phyloP scores from a whole-genome alignment of 1,140 invertebrate genomes.

The Drosophila gunungcola region DNA sequence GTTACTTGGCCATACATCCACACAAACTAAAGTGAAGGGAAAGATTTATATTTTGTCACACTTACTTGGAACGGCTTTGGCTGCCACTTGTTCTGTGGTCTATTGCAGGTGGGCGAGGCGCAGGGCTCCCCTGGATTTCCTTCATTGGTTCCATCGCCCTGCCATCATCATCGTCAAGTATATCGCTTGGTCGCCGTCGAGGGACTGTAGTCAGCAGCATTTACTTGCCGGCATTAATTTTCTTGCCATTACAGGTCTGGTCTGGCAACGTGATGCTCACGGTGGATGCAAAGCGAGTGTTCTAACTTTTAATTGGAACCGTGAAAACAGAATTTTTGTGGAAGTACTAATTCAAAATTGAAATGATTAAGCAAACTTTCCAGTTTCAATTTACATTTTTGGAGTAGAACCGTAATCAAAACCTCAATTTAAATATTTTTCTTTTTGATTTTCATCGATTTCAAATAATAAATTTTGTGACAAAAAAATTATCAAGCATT shows the following conservation, averaged over 20 bases:
- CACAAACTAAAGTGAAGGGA: constrained; percentile 6
- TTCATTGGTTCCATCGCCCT: constrained; percentile 62
- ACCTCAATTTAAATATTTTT: too few relatives aligned
- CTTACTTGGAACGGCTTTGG: constrained; percentile 63
- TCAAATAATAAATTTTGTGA: too few relatives aligned
- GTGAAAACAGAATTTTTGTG: too few relatives aligned
- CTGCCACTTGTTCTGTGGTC: constrained; percentile 54
- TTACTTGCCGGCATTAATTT: constrained; percentile 70
- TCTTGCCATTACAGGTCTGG: constrained; percentile 30
- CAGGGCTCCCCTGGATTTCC: constrained; percentile 36
- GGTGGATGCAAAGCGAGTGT: not conserved
- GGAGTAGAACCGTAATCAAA: too few relatives aligned
- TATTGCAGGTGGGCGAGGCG: constrained; percentile 25
- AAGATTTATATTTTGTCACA: constrained; percentile 73
- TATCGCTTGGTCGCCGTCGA: constrained; percentile 32
- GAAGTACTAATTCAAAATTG: too few relatives aligned
- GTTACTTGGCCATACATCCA: constrained; percentile 46
- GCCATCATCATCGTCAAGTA: constrained; percentile 50
- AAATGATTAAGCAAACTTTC: too few relatives aligned
- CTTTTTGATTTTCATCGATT: too few relatives aligned
- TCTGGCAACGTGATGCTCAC: constrained; percentile 6
- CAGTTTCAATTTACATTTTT: too few relatives aligned
- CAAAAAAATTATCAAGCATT: too few relatives aligned
- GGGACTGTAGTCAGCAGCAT: constrained; percentile 66
- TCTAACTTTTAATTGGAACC: too few relatives aligned